A percentile compares a stretch with the other conserved stretches of the same genome.
Conservation (phyloP, 2,113 vertebrate species). For the Silurus meridionalis region DNA sequence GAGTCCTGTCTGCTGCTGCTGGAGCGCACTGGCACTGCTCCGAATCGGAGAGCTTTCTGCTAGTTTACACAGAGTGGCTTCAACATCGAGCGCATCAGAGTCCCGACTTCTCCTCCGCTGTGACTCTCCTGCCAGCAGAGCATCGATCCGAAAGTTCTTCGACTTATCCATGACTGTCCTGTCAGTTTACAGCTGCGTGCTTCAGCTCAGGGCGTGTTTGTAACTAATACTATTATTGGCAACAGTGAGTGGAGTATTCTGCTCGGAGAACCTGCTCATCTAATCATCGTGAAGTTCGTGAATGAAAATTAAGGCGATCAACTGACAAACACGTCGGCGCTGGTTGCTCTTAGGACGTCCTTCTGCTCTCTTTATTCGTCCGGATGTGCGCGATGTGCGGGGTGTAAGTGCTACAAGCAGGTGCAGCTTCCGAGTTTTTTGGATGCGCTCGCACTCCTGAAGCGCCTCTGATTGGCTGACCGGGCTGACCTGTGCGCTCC, state of each 20-base stretch:
- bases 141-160: conserved; percentile 80
- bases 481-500: conserved; percentile 37
- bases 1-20: conserved; percentile 53
- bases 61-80: conserved; percentile 56
- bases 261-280: background rate
- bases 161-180: conserved; percentile 72
- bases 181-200: background rate
- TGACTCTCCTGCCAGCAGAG: conserved; percentile 73
- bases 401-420: conserved; percentile 40
- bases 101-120: conserved; percentile 54
- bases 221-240: too few species aligned
- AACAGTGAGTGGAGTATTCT: too few species aligned
- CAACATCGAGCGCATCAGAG: conserved; percentile 54
- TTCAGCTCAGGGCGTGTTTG: background rate
- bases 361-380: background rate
- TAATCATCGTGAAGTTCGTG: conserved; percentile 3
- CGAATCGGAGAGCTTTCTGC: conserved; percentile 67
- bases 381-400: background rate
- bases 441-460: conserved; percentile 21
- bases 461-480: conserved; percentile 69
- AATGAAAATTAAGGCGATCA: background rate
- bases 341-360: background rate
- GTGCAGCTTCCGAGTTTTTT: conserved; percentile 49
- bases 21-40: conserved; percentile 40
- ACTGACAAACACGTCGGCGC: background rate